Evolutionary conservation across 1,140 invertebrate species (phyloP).

Genomic region (Rhagoletis pomonella): DNA sequence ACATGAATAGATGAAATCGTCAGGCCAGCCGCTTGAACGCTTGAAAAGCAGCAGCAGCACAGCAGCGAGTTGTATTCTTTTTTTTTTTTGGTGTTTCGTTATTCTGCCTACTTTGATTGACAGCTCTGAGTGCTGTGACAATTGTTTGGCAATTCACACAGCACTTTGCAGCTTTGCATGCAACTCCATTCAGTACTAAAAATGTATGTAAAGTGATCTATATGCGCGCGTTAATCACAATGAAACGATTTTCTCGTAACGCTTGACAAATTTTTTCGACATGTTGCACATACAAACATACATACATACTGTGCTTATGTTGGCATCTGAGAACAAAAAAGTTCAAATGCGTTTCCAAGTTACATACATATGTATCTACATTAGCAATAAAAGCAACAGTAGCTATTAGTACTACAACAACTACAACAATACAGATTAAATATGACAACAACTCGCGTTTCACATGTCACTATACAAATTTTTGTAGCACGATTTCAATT

Average conservation of each 20-base stretch:
- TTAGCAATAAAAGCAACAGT: neutral
- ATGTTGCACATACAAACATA: slow-evolving; percentile 59
- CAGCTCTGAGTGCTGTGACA: slow-evolving; percentile 72
- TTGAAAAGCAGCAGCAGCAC: neutral
- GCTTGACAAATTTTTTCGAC: slow-evolving; percentile 72
- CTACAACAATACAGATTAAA: slow-evolving; percentile 31
- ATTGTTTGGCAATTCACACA: slow-evolving; percentile 71
- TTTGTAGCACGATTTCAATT: slow-evolving; percentile 15
- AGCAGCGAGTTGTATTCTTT: neutral
- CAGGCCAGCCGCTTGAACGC: neutral
- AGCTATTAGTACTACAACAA: slow-evolving; percentile 22
- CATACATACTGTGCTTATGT: neutral
- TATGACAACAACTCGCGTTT: slow-evolving; percentile 40
- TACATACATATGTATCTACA: neutral
- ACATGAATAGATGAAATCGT: slow-evolving; percentile 27
- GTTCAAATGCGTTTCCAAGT: slow-evolving; percentile 5
- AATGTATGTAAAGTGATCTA: slow-evolving; percentile 31
- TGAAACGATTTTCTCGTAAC: slow-evolving; percentile 70
- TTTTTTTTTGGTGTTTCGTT: slow-evolving; percentile 12
- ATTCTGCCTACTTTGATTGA: slow-evolving; percentile 66
- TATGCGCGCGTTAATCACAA: slow-evolving; percentile 44
- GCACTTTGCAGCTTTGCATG: slow-evolving; percentile 42
- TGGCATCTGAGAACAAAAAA: neutral
- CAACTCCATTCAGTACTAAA: slow-evolving; percentile 24
- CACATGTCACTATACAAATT: slow-evolving; percentile 34